A percentile compares a stretch with the other conserved stretches of the same genome.
Conservation (phyloP, 1,140 invertebrate genomes). For the Palaemon carinicauda region DNA sequence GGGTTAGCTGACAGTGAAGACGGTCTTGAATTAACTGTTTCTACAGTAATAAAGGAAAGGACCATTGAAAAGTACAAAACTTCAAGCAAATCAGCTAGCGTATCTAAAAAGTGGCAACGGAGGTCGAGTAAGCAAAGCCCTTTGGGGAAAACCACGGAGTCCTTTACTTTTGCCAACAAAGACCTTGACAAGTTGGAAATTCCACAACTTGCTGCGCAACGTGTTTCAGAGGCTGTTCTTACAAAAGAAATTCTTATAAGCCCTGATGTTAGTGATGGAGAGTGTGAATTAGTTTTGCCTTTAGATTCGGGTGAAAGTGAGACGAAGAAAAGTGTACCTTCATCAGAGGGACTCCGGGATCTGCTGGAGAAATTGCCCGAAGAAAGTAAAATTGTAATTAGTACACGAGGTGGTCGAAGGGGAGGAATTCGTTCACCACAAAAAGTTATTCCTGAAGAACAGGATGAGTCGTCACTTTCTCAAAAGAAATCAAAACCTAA, state of each 20-base stretch:
- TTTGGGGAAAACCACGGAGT: neutral
- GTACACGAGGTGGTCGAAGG: neutral
- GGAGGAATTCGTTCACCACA: conserved; percentile 42
- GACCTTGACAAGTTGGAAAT: neutral
- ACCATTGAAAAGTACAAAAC: too few relatives aligned
- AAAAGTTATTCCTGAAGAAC: conserved; percentile 43
- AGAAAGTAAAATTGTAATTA: neutral
- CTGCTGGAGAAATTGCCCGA: neutral
- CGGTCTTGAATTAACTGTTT: neutral
- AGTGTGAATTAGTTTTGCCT: conserved; percentile 41
- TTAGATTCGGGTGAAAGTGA: neutral
- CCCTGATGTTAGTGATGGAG: conserved; percentile 47
- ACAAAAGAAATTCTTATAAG: conserved; percentile 41
- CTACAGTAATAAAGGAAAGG: too few relatives aligned
- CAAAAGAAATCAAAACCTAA: neutral
- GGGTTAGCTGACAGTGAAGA: conserved; percentile 28
- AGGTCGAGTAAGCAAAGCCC: neutral
- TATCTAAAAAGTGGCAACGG: neutral
- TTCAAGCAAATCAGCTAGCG: too few relatives aligned
- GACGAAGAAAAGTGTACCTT: neutral
- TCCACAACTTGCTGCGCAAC: conserved; percentile 17
- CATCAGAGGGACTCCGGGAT: neutral
- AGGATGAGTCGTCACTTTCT: conserved; percentile 27
- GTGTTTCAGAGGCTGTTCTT: conserved; percentile 30
- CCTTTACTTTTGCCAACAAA: neutral